A percentile compares a stretch with the other conserved stretches of the same genome.
Evolutionary conservation across 2,888 invertebrate genomes (phyloP).

Genomic region (Brachyopa scutellaris): DNA sequence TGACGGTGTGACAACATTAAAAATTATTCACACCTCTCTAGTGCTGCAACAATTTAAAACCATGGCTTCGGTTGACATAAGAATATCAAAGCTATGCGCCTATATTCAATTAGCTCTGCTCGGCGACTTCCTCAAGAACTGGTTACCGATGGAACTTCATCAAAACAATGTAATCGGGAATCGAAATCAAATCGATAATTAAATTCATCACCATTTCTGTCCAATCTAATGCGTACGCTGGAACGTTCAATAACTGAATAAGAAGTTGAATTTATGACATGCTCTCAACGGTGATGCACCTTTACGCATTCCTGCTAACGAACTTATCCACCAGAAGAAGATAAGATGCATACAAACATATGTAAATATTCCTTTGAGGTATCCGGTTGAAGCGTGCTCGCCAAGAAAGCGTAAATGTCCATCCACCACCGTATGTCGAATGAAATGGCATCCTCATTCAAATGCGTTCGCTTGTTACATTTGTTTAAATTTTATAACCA

Average conservation of each 20-base stretch:
- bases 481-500: constrained; percentile 45
- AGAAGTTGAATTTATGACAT: constrained; percentile 43
- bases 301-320: neutral
- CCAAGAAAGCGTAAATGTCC: constrained; percentile 1
- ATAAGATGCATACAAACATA: too few species aligned
- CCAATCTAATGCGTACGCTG: neutral
- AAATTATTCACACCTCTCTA: too few species aligned
- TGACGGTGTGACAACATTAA: too few species aligned
- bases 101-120: too few species aligned
- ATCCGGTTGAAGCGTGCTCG: constrained; percentile 18
- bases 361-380: constrained; percentile 3
- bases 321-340: neutral
- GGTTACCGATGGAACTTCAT: neutral
- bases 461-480: constrained; percentile 45
- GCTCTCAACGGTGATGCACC: neutral
- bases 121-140: neutral
- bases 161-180: constrained; percentile 13
- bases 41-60: too few species aligned
- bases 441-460: constrained; percentile 46
- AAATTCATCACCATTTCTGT: constrained; percentile 49
- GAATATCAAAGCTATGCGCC: too few species aligned
- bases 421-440: constrained; percentile 30
- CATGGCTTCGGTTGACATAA: too few species aligned
- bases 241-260: constrained; percentile 30
- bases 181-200: constrained; percentile 26